Base-by-base conservation (phyloP, 2,113 vertebrate species). In the Trematomus loennbergii region DNA sequence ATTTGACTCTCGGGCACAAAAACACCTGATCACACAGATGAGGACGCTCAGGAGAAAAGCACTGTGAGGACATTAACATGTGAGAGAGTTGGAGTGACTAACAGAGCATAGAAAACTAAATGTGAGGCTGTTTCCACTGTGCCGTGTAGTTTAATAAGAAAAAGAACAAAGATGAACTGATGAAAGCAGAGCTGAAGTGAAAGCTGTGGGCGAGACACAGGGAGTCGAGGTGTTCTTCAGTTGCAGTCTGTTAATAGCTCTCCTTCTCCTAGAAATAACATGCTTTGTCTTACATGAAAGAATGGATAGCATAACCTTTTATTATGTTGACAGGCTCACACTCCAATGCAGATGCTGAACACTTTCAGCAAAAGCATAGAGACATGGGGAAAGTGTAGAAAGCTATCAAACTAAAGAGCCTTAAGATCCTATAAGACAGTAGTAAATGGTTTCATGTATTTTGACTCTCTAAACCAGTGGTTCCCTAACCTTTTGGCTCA, bases 261-360 rank as follows among this genome's bases (percentile, higher is more conserved):
- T 86, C 59, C 55, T 63, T 55, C 61, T 88, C 71, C 54, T 63
- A 60, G 57, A 79, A 89, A 88, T 80, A 89, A 88, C 78, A 65
- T 6, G n/a, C 76, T 82, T 88, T 87, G 86, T 83, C 50, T 83
- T 55, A 78, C 62, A 77, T 79, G 62, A 90, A 88, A 85, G 76
- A 69, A 20, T 58, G 29, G 60, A 65, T 8, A 45, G 49, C 70
- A 67, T 70, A 67, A 81, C 79, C 59, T 73, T 85, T 81, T 66
- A 71, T 84, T 66, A 46, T 79, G 72, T 67, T 83, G 77, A 83
- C 70, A 86, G 59, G 45, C 69, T 75, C 78, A 70, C 72, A n/a
- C 69, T 87, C 66, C 45, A 61, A 2, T 40, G 53, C 63, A 62
- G 71, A 79, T 57, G 54, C 43, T 45, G 54, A 60, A 63, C 53